phyloP scores from a whole-genome alignment of 2,113 vertebrate species.

The Chaenocephalus aceratus region DNA sequence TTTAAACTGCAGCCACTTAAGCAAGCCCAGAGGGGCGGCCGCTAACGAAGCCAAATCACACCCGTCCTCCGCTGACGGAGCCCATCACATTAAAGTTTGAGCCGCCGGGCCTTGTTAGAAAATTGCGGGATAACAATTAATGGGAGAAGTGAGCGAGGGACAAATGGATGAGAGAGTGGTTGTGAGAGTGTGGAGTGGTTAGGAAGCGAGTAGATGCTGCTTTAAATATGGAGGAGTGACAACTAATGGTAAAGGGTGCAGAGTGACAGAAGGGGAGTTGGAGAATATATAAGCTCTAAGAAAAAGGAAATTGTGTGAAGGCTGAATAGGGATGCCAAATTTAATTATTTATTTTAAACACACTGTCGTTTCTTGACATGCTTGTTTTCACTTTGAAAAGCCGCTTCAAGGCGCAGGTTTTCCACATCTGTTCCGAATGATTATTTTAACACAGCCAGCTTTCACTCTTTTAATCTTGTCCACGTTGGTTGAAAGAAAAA shows the following conservation, averaged over 20 bases:
- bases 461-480: not conserved
- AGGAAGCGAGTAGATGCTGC: conserved; percentile 35
- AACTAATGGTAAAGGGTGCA: conserved; percentile 40
- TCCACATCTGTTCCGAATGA: conserved; percentile 11
- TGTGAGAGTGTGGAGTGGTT: conserved; percentile 37
- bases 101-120: conserved; percentile 47
- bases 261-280: not conserved
- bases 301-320: not conserved
- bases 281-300: not conserved
- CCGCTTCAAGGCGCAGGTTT: not conserved
- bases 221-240: conserved; percentile 65
- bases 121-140: conserved; percentile 72
- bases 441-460: conserved; percentile 24
- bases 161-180: conserved; percentile 43
- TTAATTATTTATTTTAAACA: not conserved
- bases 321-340: no score
- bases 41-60: conserved; percentile 72
- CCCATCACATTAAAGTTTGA: conserved; percentile 82
- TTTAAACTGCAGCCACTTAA: conserved; percentile 82
- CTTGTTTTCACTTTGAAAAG: not conserved
- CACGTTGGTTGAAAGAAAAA: not conserved
- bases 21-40: conserved; percentile 76
- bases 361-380: not conserved
- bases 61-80: conserved; percentile 65
- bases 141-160: conserved; percentile 32